Base-by-base conservation (phyloP, 2,888 invertebrate genomes). In the Mongoloraphidia duomilia region DNA sequence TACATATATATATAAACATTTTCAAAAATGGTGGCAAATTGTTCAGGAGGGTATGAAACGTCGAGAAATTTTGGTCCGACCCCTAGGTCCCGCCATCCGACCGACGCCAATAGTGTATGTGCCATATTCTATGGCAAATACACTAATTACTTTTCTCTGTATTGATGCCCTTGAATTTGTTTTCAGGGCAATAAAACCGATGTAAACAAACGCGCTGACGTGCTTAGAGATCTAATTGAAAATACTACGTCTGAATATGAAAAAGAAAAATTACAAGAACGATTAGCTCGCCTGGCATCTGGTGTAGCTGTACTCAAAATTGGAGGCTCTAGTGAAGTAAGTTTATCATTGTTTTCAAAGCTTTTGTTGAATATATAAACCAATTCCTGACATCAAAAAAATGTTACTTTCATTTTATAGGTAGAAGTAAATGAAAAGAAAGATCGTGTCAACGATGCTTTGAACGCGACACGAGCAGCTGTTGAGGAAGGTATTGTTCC, bases 401-500 rank as follows among this genome's bases (percentile, higher is more conserved):
- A 39, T 10, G 13, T 10, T 5, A 54, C n/a, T 8, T 38, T 12
- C n/a, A 38, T 6, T 38, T 38, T 12, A 12, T 38, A 12, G 38
- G 38, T 70, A 11, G 72, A 73, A 58, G 65, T 73, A 13, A 71
- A 70, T 54, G 72, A 72, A 55, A 69, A 69, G 56, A 72, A 72
- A 56, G 69, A 69, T 52, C 61, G 72, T 36, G 70, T 72, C 5
- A 70, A 68, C 50, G 72, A 72, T 57, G 72, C 72, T 4, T 56
- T 73, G 51, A 66, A 69, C 56, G 71, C 72, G 1, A 73, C 72
- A 2, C 59, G 69, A 40, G 72, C 72, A 37, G 72, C 72, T 44
- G 66, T 73, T 42, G 72, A 71, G 58, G 72, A 72, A 59, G 72
- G 72, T 46, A 69, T 73, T 50, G 71, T 73, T 13, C 64, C 72